Base-by-base conservation (phyloP, 2,888 invertebrate species). In the Chesias legatella region DNA sequence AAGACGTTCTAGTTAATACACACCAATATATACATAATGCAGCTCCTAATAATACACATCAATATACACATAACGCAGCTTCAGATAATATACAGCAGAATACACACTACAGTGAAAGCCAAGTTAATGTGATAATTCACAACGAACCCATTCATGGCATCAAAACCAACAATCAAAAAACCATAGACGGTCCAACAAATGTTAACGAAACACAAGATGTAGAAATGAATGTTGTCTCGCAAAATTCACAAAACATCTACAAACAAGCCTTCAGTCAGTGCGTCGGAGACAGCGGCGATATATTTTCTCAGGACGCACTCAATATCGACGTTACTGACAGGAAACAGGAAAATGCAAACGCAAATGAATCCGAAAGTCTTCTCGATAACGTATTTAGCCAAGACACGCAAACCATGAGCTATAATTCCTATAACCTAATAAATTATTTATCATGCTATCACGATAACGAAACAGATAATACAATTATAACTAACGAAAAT, bases 81-180 rank as follows among this genome's bases (percentile, higher is more conserved):
- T 53, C 58, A 8, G 62, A 53, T 1, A 57, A 53, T 10, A 65
- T 63, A 10, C 4, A 3, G n/a, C n/a, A n/a, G 10, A 51, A 51
- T 9, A 65, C 67, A 0, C 70, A 78, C 33, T 60, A 63, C 0
- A 79, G 78, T 43, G 61, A 66, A 47, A 78, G 73, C 20, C 79
- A 79, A 43, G 35, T 26, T 1, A 40, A 43, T 11, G 48, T 62
- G 1, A 41, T 73, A 0, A 49, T 73, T 22, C 48, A 63, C 1
- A 51, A 61, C 4, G 63, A 65, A 36, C 63, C 58, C 20, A 54
- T 78, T 10, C 36, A 48, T 10, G 50, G 45, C 10, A 35, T 27
- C 9, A 44, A 32, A 10, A 36, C 32, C 5, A 24, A 13, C 29
- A 13, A 42, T 3, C n/a, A 10, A 9, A 26, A 11, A n/a, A 31